Evolutionary conservation across 92 coral and sea anemone species (phyloP).

Genomic region (Nematostella vectensis): DNA sequence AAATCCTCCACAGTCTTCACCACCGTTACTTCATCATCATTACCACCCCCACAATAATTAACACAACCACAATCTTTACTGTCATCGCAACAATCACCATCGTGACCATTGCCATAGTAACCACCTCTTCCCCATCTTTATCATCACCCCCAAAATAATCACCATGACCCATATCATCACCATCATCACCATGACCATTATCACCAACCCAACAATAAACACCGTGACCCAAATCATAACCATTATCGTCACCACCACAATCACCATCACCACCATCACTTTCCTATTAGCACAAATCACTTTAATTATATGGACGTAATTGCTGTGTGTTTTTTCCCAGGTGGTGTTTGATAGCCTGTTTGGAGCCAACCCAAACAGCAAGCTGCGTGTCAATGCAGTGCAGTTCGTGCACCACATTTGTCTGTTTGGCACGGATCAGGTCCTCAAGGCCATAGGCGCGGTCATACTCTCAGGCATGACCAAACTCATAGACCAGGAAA

Average conservation of each 20-base stretch:
- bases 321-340: slow-evolving; percentile 25
- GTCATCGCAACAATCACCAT: background rate
- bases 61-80: background rate
- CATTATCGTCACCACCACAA: too few species aligned
- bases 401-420: slow-evolving; percentile 96
- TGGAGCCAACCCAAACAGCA: slow-evolving; percentile 62
- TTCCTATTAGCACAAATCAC: too few species aligned
- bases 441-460: slow-evolving; percentile 70
- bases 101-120: background rate
- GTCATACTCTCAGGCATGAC: slow-evolving; percentile 77
- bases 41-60: background rate
- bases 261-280: too few species aligned
- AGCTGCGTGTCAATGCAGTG: slow-evolving; percentile 66
- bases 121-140: background rate
- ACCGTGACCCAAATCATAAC: too few species aligned
- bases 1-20: too few species aligned
- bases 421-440: slow-evolving; percentile 83
- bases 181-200: too few species aligned
- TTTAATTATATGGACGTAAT: too few species aligned
- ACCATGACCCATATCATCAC: too few species aligned
- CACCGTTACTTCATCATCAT: too few species aligned
- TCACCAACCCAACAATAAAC: too few species aligned
- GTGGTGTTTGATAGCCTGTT: slow-evolving; percentile 79
- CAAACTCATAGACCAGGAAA: slow-evolving; percentile 68
- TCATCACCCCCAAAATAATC: background rate